Base-by-base conservation (phyloP, 2,113 vertebrate species). In the Nyctereutes procyonoides region DNA sequence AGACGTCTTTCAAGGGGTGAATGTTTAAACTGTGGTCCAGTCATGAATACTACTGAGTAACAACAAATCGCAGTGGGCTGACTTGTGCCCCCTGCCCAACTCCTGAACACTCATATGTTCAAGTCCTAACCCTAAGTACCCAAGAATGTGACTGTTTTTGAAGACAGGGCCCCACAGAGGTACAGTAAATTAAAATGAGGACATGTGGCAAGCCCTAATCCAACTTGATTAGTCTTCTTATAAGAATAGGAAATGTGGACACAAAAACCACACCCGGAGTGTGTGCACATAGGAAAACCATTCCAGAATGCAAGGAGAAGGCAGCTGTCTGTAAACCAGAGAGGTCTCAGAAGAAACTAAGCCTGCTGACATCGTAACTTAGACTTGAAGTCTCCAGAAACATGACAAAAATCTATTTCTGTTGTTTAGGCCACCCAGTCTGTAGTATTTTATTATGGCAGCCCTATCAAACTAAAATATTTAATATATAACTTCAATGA, bases 331-430 rank as follows among this genome's bases (percentile, higher is more conserved):
- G 24, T 65, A 63, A 43, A 48, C 6, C 67, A 82, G 56, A 11
- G 13, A 65, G 58, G 77, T 48, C 19, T 26, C 86, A 95, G 79
- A 83, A 95, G 56, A 83, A 88, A 90, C 48, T 26, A 94, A 74
- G 43, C 20, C 19, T 55, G 35, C 38, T 30, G 15, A 69, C 7
- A 22, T 19, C 17, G 69, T 43, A 60, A 60, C 62, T 69, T 48
- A 7, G 60, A 79, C 15, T 69, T 79, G 28, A 30, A 69, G 73
- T 35, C 73, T 87, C 73, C 32, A 77, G 73, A 79, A 87, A 38
- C 26, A 35, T 43, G 62, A 93, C 73, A 93, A 77, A 77, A 93
- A 93, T 9, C 22, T 10, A 76, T 38, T 87, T 79, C 81, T 93
- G 28, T n/a, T 93, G 53, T 84, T 60, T 87, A n/a, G 67, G 20